phyloP scores from a whole-genome alignment of 2,113 vertebrate species.

The Brachyhypopomus gauderio region DNA sequence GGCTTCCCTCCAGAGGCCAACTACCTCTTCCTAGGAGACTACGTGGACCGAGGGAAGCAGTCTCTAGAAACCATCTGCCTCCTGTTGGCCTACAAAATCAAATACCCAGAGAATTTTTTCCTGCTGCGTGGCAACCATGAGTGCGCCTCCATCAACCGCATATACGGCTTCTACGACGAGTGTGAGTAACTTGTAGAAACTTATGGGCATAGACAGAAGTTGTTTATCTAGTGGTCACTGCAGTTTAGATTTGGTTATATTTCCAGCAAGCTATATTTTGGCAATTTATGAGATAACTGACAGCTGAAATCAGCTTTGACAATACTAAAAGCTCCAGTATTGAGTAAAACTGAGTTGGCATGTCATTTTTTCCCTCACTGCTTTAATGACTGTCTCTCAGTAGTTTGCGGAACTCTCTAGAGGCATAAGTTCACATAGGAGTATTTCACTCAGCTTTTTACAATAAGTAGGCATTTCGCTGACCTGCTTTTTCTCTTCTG shows the following conservation, averaged over 20 bases:
- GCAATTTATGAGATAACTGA: no score
- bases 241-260: no score
- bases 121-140: conserved; percentile 92
- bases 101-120: conserved; percentile 96
- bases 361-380: no score
- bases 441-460: neutral
- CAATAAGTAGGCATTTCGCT: neutral
- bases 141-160: conserved; percentile 95
- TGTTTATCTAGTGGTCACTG: no score
- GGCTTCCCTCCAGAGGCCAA: conserved; percentile 95
- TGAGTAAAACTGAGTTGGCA: no score
- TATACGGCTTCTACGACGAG: conserved; percentile 96
- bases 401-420: no score
- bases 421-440: no score
- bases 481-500: neutral
- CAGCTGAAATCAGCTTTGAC: no score
- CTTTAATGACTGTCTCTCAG: no score
- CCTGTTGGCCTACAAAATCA: conserved; percentile 94
- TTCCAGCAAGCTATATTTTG: no score
- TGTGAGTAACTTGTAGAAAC: conserved; percentile 74
- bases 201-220: no score
- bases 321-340: no score
- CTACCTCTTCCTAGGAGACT: conserved; percentile 95
- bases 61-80: conserved; percentile 95
- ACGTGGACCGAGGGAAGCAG: conserved; percentile 94